Base-by-base conservation (phyloP, 2,888 invertebrate genomes). In the Microctonus brassicae region DNA sequence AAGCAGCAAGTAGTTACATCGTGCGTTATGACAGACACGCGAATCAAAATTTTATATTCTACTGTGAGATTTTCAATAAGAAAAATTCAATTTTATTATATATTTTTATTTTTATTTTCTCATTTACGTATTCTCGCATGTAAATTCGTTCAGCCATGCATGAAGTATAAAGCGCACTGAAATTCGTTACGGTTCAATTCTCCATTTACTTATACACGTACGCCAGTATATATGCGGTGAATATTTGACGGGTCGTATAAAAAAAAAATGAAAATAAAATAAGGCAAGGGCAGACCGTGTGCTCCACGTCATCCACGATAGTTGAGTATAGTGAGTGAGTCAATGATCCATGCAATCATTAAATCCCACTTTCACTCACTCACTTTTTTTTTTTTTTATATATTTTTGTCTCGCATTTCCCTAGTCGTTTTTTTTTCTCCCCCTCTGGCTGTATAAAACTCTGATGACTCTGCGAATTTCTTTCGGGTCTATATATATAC, bases 371-470 rank as follows among this genome's bases (percentile, higher is more conserved):
- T 33, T 61, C 71, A 67, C 58, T 58, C 69, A 34, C 66, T 73
- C 66, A 69, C 47, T 64, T 42, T 60, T 72, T 60, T 72, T 64
- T 55, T 52, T 60, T 66, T 33, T 63, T 55, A n/a, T 60, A 65
- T 42, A 57, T 72, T 57, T 72, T 64, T 55, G n/a, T n/a, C n/a
- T n/a, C n/a, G n/a, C n/a, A n/a, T 52, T 57, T 75, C 71, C 65
- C 75, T 61, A 69, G 58, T 42, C 68, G 67, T 60, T 71, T 22
- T 55, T 55, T 3, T 66, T 22, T 52, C 34, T 52, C 24, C 22
- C 29, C 70, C 58, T 20, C 42, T 26, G 17, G 17, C 47, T 17
- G 22, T 6, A 67, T 29, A 61, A 68, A 52, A 47, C 53, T 52
- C 34, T 20, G 24, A 52, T 68, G 68, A 68, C 53, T 52, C 47